Conservation (phyloP, 2,888 invertebrate species). For the Cataglyphis altisquamis region DNA sequence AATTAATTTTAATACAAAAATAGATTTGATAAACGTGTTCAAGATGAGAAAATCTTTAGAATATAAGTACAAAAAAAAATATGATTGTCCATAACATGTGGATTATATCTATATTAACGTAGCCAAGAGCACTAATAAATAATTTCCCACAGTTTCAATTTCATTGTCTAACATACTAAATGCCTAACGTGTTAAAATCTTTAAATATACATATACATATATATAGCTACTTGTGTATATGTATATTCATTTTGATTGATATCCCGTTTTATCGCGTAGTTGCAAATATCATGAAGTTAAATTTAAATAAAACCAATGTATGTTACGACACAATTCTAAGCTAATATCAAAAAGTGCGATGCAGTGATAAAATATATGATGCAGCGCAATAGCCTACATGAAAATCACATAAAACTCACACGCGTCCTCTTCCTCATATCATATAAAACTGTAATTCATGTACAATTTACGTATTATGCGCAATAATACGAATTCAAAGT, state of each 20-base stretch:
- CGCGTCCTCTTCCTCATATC: not conserved
- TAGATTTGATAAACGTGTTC: not conserved
- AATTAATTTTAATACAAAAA: not conserved
- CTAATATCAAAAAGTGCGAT: conserved; percentile 25
- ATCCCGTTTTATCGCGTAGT: conserved; percentile 12
- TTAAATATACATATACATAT: conserved; percentile 25
- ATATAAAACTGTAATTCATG: conserved; percentile 5
- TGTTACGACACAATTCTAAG: conserved; percentile 17
- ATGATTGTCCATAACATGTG: not conserved
- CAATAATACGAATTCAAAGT: not conserved
- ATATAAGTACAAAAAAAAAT: not conserved
- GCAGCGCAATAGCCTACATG: not conserved
- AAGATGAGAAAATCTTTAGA: not conserved
- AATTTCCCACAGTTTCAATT: conserved; percentile 36
- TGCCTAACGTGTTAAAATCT: conserved; percentile 17
- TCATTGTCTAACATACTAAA: conserved; percentile 38
- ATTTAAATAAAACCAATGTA: conserved; percentile 32
- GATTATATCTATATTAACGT: conserved; percentile 9
- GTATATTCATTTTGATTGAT: not conserved
- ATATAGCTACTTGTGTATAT: not conserved
- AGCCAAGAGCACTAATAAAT: not conserved
- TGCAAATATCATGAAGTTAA: conserved; percentile 31
- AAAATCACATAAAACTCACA: conserved; percentile 21
- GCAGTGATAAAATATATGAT: conserved; percentile 17
- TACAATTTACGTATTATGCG: not conserved